These are phyloP conservation scores for Mimachlamys varia DNA, from an alignment of 2,888 invertebrate species.

Conservation along the genomic window DNA sequence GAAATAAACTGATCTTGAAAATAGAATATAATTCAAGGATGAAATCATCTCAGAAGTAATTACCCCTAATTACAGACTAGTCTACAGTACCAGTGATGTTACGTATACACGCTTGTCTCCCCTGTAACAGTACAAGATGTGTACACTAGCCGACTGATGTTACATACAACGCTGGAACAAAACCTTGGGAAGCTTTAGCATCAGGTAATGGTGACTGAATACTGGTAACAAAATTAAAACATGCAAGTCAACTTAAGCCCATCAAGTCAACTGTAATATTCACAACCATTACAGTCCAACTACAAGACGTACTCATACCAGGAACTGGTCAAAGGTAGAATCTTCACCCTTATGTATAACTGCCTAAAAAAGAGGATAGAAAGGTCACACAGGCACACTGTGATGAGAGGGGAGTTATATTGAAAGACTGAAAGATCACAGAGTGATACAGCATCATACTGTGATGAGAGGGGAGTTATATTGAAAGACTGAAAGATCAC, in stretches of 20 bases:
- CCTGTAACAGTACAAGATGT: background rate
- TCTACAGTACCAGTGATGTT: no score
- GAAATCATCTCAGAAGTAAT: no score
- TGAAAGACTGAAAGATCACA: no score
- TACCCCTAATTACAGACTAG: no score
- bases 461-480: no score
- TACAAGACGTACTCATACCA: conserved; percentile 14
- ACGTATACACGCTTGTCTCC: no score
- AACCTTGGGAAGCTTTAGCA: background rate
- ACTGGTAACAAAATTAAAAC: background rate
- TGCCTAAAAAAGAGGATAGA: background rate
- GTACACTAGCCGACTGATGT: background rate
- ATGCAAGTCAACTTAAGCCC: conserved; percentile 11
- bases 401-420: background rate
- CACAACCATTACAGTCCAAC: background rate
- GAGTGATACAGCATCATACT: no score
- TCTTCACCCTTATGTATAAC: conserved; percentile 35
- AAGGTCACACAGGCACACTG: background rate
- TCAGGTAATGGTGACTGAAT: background rate
- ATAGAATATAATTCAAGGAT: no score
- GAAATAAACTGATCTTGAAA: no score
- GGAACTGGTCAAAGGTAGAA: conserved; percentile 37
- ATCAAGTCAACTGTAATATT: background rate
- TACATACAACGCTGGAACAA: background rate
- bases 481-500: no score